Evolutionary conservation across 1,140 invertebrate genomes (phyloP), one percentile per base, ranked within the genome.

Genomic region (Coboldia fuscipes): DNA sequence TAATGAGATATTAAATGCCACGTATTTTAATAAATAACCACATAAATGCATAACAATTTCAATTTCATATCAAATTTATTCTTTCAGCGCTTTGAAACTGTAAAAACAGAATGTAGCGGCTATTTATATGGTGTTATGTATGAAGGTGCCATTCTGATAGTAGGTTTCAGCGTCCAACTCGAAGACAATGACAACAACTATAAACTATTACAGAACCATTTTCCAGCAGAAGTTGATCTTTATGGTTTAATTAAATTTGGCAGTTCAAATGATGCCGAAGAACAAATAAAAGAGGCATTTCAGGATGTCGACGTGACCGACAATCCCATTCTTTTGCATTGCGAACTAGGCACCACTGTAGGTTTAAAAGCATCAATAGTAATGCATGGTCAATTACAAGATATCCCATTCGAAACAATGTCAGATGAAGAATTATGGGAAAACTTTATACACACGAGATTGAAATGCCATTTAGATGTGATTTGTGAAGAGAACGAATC

Each of bases 241-340:
- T 78, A 72, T 49, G 77, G 76, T 22, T 56, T 73, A 36, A 63
- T 76, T 20, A 70, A 67, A 38, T 64, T 74, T 38, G 63, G 61
- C 6, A 50, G 63, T 27, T 27, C 24, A 10, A 27, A 12, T 10
- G 53, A 56, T 32, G 54, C 57, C 17, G 61, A 65, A 27, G 56
- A 50, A 4, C 61, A 65, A 40, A 53, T 71, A 32, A 65, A 62
- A 39, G 65, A 69, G 45, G 62, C 70, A 38, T 59, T 74, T 33
- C 68, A 71, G 62, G 66, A 73, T 48, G 67, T 79, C 40, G 72
- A 78, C 51, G 69, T 77, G 35, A 78, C 75, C 31, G 75, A 78
- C 47, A 78, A 77, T 57, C 75, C 73, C 19, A 57, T 79, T 26
- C 56, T 77, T 37, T 52, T 79, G 18, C 66, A 66, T 43, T 68